Evolutionary conservation across 2,113 vertebrate genomes (phyloP).

Genomic region (Tringa solitaria): DNA sequence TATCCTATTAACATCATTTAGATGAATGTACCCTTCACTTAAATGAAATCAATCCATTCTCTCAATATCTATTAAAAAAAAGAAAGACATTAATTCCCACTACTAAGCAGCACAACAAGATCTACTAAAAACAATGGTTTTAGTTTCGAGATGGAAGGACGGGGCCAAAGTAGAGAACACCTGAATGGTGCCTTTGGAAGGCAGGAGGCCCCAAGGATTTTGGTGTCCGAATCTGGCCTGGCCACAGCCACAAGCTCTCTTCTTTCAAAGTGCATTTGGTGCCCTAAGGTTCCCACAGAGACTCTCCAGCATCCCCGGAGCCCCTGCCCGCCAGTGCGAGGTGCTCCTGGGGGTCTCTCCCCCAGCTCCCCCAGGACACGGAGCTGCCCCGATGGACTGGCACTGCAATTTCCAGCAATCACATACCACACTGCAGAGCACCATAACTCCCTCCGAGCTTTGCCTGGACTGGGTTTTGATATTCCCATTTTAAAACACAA

Average conservation of each 20-base stretch:
- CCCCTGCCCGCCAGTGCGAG: neutral
- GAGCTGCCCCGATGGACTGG: neutral
- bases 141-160: neutral
- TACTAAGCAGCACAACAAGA: neutral
- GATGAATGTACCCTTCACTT: neutral
- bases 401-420: neutral
- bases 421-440: neutral
- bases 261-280: neutral
- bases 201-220: neutral
- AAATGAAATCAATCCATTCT: neutral
- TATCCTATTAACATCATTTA: neutral
- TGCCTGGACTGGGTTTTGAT: neutral
- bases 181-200: no score
- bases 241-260: neutral
- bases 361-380: no score
- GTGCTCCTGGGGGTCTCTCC: neutral
- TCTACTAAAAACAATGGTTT: neutral
- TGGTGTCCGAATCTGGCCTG: neutral
- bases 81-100: neutral
- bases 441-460: neutral
- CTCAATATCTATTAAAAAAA: neutral
- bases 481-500: neutral
- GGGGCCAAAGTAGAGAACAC: neutral
- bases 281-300: rapidly evolving
- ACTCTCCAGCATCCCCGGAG: neutral